Evolutionary conservation across 2,797 vertebrate species (phyloP), one percentile per base, ranked within the genome.

Genomic region (Toxotes lorentzi): DNA sequence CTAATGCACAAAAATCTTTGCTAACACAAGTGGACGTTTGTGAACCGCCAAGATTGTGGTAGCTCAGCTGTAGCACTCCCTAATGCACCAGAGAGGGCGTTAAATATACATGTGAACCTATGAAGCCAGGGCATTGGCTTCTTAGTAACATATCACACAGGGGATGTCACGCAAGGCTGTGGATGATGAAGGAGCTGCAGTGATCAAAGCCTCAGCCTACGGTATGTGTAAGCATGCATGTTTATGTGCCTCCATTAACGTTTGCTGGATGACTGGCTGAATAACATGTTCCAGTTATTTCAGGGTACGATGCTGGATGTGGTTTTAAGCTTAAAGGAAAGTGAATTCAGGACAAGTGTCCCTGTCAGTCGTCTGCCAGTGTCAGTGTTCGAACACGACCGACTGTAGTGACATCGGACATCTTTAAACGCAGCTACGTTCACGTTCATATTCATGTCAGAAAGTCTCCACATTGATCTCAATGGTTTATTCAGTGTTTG

Each of bases 21-120:
- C 79, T 61, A 78, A 89, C 78, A 81, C 73, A 35, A 53, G 77
- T 50, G 78, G 85, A 88, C 84, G 43, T 59, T 57, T 30, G 51
- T 70, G 81, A 81, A 65, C 79, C 30, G 78, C 70, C 72, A 71
- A 70, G 81, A 79, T 70, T 10, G 56, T 2, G 73, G 70, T 43
- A 53, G 76, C 74, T 76, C 70, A 24, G 77, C 86, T 35, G 59
- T 51, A 21, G 41, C 1, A 21, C 75, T 87, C 88, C 54, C 85
- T 91, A 91, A 92, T 91, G 88, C 91, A 89, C 80, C 78, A 19
- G 76, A 78, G 86, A 84, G 68, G 47, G 45, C 12, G 73, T 92
- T 89, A 90, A 92, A 93, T 85, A 91, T 91, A 86, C 89, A 91
- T 88, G 89, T 63, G 70, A 81, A 82, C 84, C 79, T 21, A 59